Evolutionary conservation across 1,140 invertebrate genomes (phyloP).

Genomic region (Thalassaphorura encarpata): DNA sequence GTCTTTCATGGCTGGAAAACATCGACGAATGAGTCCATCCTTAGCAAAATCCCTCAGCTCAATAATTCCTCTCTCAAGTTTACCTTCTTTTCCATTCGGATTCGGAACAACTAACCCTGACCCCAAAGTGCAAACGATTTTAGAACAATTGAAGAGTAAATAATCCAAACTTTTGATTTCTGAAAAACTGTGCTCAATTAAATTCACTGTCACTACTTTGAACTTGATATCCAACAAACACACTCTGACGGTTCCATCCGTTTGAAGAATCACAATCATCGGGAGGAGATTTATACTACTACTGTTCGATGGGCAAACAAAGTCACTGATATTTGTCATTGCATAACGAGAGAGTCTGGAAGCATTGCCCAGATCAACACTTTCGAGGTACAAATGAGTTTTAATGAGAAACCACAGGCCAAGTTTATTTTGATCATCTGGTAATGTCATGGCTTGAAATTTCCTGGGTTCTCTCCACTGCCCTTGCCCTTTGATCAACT

Average conservation of each 20-base stretch:
- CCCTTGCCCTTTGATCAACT: conserved; percentile 18
- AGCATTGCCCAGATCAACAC: conserved; percentile 19
- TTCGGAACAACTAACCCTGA: too few relatives aligned
- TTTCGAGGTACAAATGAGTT: conserved; percentile 17
- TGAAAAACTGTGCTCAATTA: too few relatives aligned
- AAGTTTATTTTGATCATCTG: background rate
- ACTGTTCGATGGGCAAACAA: conserved; percentile 4
- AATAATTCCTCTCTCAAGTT: too few relatives aligned
- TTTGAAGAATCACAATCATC: conserved; percentile 12
- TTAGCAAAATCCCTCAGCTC: too few relatives aligned
- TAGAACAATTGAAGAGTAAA: too few relatives aligned
- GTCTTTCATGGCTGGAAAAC: too few relatives aligned
- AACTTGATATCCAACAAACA: conserved; percentile 24
- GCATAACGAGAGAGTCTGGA: conserved; percentile 14
- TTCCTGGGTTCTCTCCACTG: conserved; percentile 22
- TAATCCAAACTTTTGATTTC: too few relatives aligned
- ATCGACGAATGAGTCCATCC: too few relatives aligned
- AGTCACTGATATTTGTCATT: conserved; percentile 21
- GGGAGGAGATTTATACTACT: background rate
- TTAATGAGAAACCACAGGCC: conserved; percentile 21
- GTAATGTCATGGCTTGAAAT: conserved; percentile 7
- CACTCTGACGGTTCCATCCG: conserved; percentile 14
- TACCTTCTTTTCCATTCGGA: too few relatives aligned
- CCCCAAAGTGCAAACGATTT: too few relatives aligned
- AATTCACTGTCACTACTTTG: conserved; percentile 5